Conservation (phyloP, 2,797 vertebrate species). For the Sorex maritimensis region DNA sequence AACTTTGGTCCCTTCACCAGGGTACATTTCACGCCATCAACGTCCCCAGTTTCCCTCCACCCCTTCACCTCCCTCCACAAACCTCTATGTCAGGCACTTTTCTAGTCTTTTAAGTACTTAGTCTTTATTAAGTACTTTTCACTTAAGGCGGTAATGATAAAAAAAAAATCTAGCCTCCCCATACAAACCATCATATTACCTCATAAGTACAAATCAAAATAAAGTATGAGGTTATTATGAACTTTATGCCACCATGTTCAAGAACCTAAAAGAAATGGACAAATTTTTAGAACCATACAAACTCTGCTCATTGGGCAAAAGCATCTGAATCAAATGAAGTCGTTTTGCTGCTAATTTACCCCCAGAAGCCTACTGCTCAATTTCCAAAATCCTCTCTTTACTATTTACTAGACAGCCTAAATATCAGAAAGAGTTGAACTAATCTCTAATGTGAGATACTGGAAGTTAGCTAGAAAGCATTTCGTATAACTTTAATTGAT, state of each 20-base stretch:
- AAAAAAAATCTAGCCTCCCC: not conserved
- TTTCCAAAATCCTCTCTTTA: conserved; percentile 34
- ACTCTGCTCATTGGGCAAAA: not conserved
- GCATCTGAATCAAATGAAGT: not conserved
- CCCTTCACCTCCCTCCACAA: too few species aligned
- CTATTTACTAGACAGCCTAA: conserved; percentile 22
- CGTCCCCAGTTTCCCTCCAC: too few species aligned
- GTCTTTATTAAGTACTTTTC: conserved; percentile 17
- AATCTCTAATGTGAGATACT: conserved; percentile 44
- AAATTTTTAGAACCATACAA: too few species aligned
- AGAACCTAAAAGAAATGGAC: too few species aligned
- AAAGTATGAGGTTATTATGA: too few species aligned
- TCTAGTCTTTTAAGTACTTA: not conserved
- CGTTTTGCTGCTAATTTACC: not conserved
- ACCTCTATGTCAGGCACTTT: too few species aligned
- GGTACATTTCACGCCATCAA: too few species aligned
- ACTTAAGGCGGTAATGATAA: conserved; percentile 18
- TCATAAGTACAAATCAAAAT: conserved; percentile 23
- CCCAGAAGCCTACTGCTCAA: not conserved
- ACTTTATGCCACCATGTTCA: not conserved
- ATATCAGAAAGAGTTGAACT: not conserved
- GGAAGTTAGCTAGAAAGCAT: conserved; percentile 55
- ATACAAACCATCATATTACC: not conserved
- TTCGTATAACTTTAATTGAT: conserved; percentile 59
- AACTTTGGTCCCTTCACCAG: too few species aligned